Evolutionary conservation across 2,113 vertebrate genomes (phyloP), one percentile per base, ranked within the genome.

Genomic region (Poecilia latipinna): DNA sequence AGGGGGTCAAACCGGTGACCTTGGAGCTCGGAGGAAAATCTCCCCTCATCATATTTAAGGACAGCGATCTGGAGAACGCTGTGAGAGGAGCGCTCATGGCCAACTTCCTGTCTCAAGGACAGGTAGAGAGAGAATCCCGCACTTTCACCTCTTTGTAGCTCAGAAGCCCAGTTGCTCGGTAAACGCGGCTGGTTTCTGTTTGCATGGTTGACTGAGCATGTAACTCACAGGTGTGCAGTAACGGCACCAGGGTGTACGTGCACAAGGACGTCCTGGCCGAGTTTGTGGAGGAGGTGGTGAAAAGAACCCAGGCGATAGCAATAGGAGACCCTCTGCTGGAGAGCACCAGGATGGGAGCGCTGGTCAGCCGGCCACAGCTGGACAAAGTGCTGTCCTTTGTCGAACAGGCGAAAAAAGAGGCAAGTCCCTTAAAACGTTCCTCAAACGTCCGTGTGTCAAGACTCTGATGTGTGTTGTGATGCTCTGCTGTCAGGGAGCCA

Each of bases 1-100:
- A 95, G 82, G 96, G 96, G 8, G 85, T 99, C 66, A 99, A 98
- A 79, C 96, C 96, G 3, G 94, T 99, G 37, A 99, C 98, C 1
- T 83, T 99, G 90, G 98, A 99, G 85, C 95, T 99, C 0, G 98
- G 98, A 2, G 98, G 98, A 31, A 99, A 99, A 86, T 99, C 98
- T 37, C 98, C 98, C 0, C 94, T 99, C 31, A 95, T 99, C 80
- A 96, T 99, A 88, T 99, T 99, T 81, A 88, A 96, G 0, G 98
- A 99, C 39, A 94, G 96, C 33, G 85, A 94, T 48, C 32, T 99
- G 75, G 94, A 97, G 74, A 99, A 98, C 0, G 96, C 97, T 0
- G 95, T 97, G 74, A 97, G 92, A 4, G 98, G 97, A 65, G 97
- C 98, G 0, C 94, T 99, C 71, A 96, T 98, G 96, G 98, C 97